phyloP scores from a whole-genome alignment of 2,888 invertebrate genomes.

The Limnephilus auricula region DNA sequence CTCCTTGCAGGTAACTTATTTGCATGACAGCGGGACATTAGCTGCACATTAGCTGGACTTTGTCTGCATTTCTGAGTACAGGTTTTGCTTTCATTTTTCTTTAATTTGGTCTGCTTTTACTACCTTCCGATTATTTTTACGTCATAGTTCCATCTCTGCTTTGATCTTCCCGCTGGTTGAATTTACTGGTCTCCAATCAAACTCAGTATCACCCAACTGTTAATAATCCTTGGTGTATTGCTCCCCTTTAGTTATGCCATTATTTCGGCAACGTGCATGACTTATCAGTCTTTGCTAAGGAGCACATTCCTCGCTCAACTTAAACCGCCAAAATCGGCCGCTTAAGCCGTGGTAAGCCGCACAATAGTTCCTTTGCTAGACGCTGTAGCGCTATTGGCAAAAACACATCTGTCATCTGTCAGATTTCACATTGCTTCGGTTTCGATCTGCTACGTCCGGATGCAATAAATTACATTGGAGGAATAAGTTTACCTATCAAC shows the following conservation, averaged over 20 bases:
- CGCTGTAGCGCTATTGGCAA: no score
- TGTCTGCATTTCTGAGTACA: not conserved
- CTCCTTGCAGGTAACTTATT: no score
- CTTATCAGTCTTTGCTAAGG: no score
- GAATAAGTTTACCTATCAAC: no score
- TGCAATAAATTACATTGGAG: no score
- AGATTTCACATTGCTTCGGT: no score
- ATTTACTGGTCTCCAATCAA: not conserved
- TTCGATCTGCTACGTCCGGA: no score
- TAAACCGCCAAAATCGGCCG: no score
- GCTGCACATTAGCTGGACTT: not conserved
- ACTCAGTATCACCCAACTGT: not conserved
- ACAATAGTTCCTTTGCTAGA: no score
- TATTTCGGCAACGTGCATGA: not conserved
- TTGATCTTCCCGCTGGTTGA: not conserved
- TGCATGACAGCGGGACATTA: not conserved
- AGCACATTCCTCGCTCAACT: no score
- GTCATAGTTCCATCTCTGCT: not conserved
- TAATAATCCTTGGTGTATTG: not conserved
- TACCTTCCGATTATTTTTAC: not conserved
- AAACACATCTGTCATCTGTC: no score
- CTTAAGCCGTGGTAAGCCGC: no score
- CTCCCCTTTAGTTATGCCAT: not conserved
- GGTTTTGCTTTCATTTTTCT: not conserved
- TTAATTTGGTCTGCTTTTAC: not conserved